Base-by-base conservation (phyloP, 2,797 vertebrate species). In the Pitangus sulphuratus region DNA sequence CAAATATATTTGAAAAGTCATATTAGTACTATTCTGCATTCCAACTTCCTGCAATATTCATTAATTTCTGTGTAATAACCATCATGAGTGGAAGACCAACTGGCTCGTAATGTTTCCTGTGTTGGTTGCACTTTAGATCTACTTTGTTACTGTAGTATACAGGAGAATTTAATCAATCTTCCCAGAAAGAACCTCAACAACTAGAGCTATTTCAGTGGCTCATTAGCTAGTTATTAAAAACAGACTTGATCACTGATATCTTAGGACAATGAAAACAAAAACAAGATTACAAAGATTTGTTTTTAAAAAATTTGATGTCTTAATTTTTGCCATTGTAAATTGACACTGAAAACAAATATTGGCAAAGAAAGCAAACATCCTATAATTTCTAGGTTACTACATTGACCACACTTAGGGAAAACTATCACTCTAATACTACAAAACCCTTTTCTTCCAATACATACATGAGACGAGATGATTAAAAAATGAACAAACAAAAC, bases 201-300 rank as follows among this genome's bases (percentile, higher is more conserved):
- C 40, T 62, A 88, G 39, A 70, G 53, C 31, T 89, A 89, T 87
- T 90, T 83, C 79, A 80, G 76, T 61, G 69, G 65, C 57, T 95
- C 66, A 68, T 93, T 89, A 94, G 50, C 8, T 65, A 69, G 78
- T 71, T 85, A 80, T 71, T 87, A 92, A 91, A 92, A 95, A 35
- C 71, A 94, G 53, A 77, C 60, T 90, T 90, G 45, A 77, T 74
- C 45, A 77, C 19, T 87, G 53, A 51, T 87, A 85, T 31, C 54
- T 75, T 83, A 71, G 25, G 57, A 87, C 35, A 92, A 54, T 51
- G 31, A 89, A 93, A 93, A 84, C 40, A 94, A 90, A 84, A 95
- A 60, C 2, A 56, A 89, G 64, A 71, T 51, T 85, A 57, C 39
- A 92, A n/a, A 15, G 15, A 92, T 89, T 87, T 82, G 28, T 77